Percentiles rank a stretch among this genome's conserved stretches.
Conservation (phyloP, 2,797 vertebrate genomes). For the Anabas testudineus region DNA sequence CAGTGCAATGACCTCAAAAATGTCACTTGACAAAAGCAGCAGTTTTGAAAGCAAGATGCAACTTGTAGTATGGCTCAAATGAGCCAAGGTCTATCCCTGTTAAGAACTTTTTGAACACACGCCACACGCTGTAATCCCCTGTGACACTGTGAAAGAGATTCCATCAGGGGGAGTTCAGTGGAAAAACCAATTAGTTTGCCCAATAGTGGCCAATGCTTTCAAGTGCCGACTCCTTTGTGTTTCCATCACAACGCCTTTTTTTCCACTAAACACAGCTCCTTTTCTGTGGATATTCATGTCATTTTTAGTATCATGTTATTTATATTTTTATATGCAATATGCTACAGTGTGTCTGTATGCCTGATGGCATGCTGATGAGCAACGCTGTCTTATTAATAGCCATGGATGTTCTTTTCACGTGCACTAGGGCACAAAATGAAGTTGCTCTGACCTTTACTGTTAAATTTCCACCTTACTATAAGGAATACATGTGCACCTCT, state of each 20-base stretch:
- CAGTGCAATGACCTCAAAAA: conserved; percentile 1
- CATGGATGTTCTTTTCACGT: conserved; percentile 48
- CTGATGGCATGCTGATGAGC: conserved; percentile 58
- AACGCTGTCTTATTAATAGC: conserved; percentile 76
- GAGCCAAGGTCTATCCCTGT: conserved; percentile 18
- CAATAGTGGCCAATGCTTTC: conserved; percentile 51
- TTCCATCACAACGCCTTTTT: neutral
- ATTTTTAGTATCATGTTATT: neutral
- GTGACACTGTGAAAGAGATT: conserved; percentile 48
- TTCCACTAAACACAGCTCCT: neutral
- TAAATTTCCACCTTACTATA: conserved; percentile 33
- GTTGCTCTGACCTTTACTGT: conserved; percentile 70
- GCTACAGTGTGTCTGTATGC: conserved; percentile 20
- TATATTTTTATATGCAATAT: neutral
- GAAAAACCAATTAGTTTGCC: conserved; percentile 71
- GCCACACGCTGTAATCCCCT: conserved; percentile 40
- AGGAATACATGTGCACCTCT: conserved; percentile 29
- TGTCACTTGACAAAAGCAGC: conserved; percentile 18
- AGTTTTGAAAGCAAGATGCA: conserved; percentile 13
- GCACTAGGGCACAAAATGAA: conserved; percentile 43
- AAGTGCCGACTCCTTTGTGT: conserved; percentile 42
- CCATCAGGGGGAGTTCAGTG: conserved; percentile 11
- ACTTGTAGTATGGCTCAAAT: neutral
- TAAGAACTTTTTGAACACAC: conserved; percentile 33
- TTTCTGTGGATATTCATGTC: conserved; percentile 1